A percentile compares a stretch with the other conserved stretches of the same genome.
These are phyloP conservation scores for Drosophila nebulosa DNA, from an alignment of 1,140 invertebrate genomes.

Conservation along the genomic window DNA sequence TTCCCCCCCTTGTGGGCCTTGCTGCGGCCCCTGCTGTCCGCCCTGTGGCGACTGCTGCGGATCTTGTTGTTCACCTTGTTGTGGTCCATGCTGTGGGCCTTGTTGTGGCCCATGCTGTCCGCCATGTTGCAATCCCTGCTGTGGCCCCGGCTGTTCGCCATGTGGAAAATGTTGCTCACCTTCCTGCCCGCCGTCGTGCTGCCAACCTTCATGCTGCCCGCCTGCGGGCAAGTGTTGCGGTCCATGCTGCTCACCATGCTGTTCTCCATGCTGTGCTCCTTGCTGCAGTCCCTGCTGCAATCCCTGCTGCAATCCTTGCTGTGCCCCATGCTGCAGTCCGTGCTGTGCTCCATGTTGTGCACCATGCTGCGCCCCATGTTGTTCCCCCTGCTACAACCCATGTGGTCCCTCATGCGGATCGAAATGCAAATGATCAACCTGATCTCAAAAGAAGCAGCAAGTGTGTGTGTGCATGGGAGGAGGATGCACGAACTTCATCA, in stretches of 20 bases:
- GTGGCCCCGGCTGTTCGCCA: conserved; percentile 12
- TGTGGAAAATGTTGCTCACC: conserved; percentile 18
- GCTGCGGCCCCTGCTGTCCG: conserved; percentile 24
- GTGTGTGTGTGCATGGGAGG: not conserved
- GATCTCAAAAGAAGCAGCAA: not conserved
- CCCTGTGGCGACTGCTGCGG: conserved; percentile 24
- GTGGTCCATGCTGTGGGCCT: conserved; percentile 32
- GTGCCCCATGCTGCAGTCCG: not conserved
- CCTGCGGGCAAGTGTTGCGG: not conserved
- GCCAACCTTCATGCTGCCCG: not conserved
- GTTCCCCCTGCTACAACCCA: conserved; percentile 13
- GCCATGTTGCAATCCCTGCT: conserved; percentile 26
- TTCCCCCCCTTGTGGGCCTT: conserved; percentile 12
- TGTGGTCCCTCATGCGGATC: conserved; percentile 23
- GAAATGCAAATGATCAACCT: not conserved
- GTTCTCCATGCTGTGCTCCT: conserved; percentile 22
- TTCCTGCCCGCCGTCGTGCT: conserved; percentile 15
- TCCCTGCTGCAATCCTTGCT: conserved; percentile 20
- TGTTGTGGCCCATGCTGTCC: conserved; percentile 33
- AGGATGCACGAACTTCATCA: not conserved
- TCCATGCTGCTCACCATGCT: conserved; percentile 17
- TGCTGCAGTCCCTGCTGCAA: conserved; percentile 24
- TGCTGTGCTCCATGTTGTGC: conserved; percentile 28
- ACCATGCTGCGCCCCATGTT: conserved; percentile 27
- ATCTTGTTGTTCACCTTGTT: conserved; percentile 29